A percentile compares a stretch with the other conserved stretches of the same genome.
Evolutionary conservation across 1,140 invertebrate species (phyloP).

Genomic region (Macrotrachela quadricornifera): DNA sequence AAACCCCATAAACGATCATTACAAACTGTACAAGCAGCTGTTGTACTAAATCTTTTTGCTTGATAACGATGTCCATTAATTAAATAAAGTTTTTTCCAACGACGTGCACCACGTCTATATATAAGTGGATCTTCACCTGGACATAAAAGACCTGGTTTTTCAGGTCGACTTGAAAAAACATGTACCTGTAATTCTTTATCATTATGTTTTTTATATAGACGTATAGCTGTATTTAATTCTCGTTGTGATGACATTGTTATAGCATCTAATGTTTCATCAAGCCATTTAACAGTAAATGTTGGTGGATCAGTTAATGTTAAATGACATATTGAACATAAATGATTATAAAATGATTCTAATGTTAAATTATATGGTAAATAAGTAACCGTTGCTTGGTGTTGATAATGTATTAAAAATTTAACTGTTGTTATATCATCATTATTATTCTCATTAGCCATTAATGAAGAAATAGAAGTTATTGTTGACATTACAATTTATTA

Average conservation of each 20-base stretch:
- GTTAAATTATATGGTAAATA: too few relatives aligned
- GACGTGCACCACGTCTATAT: constrained; percentile 81
- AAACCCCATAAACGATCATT: constrained; percentile 95
- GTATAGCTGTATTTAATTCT: constrained; percentile 81
- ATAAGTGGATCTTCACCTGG: constrained; percentile 95
- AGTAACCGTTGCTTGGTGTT: too few relatives aligned
- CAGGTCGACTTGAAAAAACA: constrained; percentile 68
- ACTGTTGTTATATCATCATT: too few relatives aligned
- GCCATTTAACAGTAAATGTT: constrained; percentile 65
- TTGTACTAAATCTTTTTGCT: constrained; percentile 88
- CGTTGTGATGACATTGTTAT: constrained; percentile 84
- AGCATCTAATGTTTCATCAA: constrained; percentile 95
- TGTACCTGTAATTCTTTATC: constrained; percentile 16
- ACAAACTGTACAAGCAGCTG: constrained; percentile 89
- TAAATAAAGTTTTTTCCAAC: constrained; percentile 91
- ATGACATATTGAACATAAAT: too few relatives aligned
- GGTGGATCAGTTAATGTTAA: too few relatives aligned
- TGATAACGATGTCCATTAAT: constrained; percentile 98
- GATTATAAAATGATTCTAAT: too few relatives aligned
- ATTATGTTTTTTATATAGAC: constrained; percentile 23
- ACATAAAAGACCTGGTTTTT: constrained; percentile 80
- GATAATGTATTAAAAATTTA: too few relatives aligned
- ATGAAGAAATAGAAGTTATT: too few relatives aligned
- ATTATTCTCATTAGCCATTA: too few relatives aligned
- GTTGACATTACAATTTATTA: too few relatives aligned